Evolutionary conservation across 2,888 invertebrate genomes (phyloP), one percentile per base, ranked within the genome.

Genomic region (Xanthorhoe spadicearia): DNA sequence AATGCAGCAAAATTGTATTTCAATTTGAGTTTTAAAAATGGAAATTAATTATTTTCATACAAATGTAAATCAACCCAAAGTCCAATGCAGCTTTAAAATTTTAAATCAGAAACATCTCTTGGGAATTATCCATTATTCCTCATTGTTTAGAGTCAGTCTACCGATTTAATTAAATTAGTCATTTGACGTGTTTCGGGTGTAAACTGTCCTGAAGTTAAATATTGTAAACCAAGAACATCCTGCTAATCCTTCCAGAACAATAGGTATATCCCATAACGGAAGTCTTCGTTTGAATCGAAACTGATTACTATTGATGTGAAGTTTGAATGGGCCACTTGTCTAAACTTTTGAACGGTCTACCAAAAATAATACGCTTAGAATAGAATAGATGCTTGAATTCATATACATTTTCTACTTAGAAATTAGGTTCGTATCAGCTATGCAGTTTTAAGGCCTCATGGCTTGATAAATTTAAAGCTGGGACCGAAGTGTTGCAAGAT

Each of bases 131-230:
- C 13, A 28, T 46, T 28, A 63, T 61, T 55, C 60, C 18, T 64
- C 19, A 60, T 55, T 49, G 18, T 55, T 38, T 49, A n/a, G 46
- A 53, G 23, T 61, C 35, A 35, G 2, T 54, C 17, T 10, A 28
- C 74, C 74, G 77, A 77, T 77, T 75, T 76, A 78, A 81, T 72
- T 64, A 70, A 77, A 80, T 72, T 67, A 59, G 73, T 74, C 68
- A 69, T 73, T 74, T 74, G 72, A 73, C 74, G 72, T 71, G 71
- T 74, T 79, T 75, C 71, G 73, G 65, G 72, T 74, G 71, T 74
- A 55, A 72, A 69, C 63, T 67, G 61, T 64, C 54, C 63, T 32
- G 35, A 59, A 46, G 38, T 48, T 68, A 61, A 70, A 43, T 28
- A 17, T 23, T 10, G 13, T 23, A 3, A 3, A 23, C 23, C 4